Conservation (phyloP, 2,797 vertebrate species). For the Scomberomorus guttatus region DNA sequence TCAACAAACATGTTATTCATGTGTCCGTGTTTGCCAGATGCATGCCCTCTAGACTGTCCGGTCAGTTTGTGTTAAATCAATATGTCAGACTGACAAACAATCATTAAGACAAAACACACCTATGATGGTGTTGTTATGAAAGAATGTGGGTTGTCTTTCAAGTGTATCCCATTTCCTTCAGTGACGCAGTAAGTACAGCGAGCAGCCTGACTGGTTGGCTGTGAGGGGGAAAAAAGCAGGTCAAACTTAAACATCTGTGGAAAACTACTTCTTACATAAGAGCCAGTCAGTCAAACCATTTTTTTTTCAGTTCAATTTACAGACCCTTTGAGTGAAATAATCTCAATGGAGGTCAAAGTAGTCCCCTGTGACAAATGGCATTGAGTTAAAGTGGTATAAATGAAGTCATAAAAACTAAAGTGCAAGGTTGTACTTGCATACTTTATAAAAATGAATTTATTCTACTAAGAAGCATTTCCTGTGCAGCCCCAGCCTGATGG, state of each 20-base stretch:
- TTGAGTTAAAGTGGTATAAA: background rate
- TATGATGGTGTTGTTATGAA: background rate
- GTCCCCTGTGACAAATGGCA: background rate
- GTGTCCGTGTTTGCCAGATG: background rate
- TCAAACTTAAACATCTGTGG: conserved; percentile 9
- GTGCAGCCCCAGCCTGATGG: no score
- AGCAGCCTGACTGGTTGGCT: background rate
- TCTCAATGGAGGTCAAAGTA: background rate
- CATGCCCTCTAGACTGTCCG: background rate
- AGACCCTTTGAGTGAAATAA: background rate
- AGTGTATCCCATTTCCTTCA: background rate
- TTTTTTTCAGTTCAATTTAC: conserved; percentile 7
- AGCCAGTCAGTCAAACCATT: background rate
- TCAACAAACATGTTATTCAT: conserved; percentile 40
- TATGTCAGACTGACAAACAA: background rate
- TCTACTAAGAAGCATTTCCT: no score
- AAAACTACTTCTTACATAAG: conserved; percentile 30
- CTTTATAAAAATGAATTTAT: no score
- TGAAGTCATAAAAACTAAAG: background rate
- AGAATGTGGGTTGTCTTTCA: background rate
- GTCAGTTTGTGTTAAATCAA: conserved; percentile 46
- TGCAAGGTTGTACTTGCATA: background rate
- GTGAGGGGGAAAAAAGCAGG: background rate
- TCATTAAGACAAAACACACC: background rate
- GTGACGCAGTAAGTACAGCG: background rate